These are phyloP conservation scores for Limenitis camilla DNA, from an alignment of 2,888 invertebrate genomes.

Conservation along the genomic window DNA sequence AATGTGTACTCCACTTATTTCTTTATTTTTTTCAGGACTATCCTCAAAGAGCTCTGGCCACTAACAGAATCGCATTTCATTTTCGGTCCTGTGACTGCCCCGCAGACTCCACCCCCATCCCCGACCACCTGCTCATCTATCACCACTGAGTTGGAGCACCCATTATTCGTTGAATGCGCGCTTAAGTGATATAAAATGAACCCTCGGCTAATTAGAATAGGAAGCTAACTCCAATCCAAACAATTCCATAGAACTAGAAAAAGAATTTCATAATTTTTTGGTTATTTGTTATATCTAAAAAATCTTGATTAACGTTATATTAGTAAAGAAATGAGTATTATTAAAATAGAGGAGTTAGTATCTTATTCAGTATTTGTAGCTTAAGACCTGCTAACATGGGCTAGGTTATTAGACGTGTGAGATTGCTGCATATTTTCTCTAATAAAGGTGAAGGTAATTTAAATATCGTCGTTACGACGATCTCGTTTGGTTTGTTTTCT, in stretches of 20 bases:
- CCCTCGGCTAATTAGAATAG: too few species aligned
- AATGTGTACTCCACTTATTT: too few species aligned
- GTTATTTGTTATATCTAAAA: too few species aligned
- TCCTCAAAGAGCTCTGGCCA: constrained; percentile 76
- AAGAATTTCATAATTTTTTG: too few species aligned
- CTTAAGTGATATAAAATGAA: constrained; percentile 51
- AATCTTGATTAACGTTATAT: too few species aligned
- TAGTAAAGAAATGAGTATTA: background rate
- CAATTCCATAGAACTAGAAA: too few species aligned
- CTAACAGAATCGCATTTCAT: constrained; percentile 72
- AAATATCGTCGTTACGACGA: background rate
- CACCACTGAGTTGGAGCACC: constrained; percentile 20
- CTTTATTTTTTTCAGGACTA: constrained; percentile 52
- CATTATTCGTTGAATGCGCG: constrained; percentile 65
- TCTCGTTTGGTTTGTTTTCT: background rate
- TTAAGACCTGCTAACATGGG: background rate
- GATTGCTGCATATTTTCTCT: background rate
- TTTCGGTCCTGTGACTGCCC: constrained; percentile 29
- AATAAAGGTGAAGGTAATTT: background rate
- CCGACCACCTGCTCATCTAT: constrained; percentile 20
- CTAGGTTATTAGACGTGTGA: constrained; percentile 11
- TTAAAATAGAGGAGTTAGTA: background rate
- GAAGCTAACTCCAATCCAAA: too few species aligned
- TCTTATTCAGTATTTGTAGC: background rate
- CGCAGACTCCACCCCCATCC: constrained; percentile 21